phyloP scores from a whole-genome alignment of 1,140 invertebrate species.

The Sipha flava region DNA sequence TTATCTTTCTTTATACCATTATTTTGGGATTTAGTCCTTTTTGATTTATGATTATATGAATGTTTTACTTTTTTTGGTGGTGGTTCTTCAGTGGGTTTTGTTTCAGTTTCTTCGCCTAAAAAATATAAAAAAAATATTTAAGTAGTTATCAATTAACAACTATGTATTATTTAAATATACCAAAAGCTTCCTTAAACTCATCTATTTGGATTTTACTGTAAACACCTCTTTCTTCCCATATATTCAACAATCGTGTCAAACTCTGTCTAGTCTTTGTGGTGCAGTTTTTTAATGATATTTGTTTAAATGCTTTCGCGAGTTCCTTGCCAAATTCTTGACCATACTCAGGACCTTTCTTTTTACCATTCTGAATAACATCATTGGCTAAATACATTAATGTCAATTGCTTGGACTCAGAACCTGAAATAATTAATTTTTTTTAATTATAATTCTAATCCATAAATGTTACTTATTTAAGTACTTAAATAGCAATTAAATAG shows the following conservation, averaged over 20 bases:
- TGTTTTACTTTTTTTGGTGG: slow-evolving; percentile 36
- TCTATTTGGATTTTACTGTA: slow-evolving; percentile 70
- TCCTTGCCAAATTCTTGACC: slow-evolving; percentile 72
- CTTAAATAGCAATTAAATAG: too few relatives aligned
- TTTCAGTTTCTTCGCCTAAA: neutral
- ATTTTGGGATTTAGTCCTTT: slow-evolving; percentile 42
- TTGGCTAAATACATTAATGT: slow-evolving; percentile 96
- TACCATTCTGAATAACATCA: slow-evolving; percentile 97
- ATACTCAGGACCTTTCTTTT: slow-evolving; percentile 95
- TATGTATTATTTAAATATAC: slow-evolving; percentile 9
- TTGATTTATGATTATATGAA: neutral
- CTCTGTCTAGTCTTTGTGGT: slow-evolving; percentile 69
- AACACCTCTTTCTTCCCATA: slow-evolving; percentile 88
- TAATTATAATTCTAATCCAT: neutral
- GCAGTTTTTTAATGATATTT: slow-evolving; percentile 60
- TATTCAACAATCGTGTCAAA: slow-evolving; percentile 69
- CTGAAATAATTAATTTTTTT: slow-evolving; percentile 53
- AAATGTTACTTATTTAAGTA: too few relatives aligned
- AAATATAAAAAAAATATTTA: neutral
- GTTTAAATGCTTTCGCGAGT: slow-evolving; percentile 68
- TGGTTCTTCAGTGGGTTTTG: slow-evolving; percentile 6
- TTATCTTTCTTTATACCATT: slow-evolving; percentile 40
- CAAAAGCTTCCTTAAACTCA: slow-evolving; percentile 59
- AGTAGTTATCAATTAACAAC: neutral
- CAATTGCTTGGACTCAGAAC: slow-evolving; percentile 73